A percentile compares a stretch with the other conserved stretches of the same genome.
Evolutionary conservation across 2,113 vertebrate species (phyloP).

Genomic region (Eupsittula cactorum): DNA sequence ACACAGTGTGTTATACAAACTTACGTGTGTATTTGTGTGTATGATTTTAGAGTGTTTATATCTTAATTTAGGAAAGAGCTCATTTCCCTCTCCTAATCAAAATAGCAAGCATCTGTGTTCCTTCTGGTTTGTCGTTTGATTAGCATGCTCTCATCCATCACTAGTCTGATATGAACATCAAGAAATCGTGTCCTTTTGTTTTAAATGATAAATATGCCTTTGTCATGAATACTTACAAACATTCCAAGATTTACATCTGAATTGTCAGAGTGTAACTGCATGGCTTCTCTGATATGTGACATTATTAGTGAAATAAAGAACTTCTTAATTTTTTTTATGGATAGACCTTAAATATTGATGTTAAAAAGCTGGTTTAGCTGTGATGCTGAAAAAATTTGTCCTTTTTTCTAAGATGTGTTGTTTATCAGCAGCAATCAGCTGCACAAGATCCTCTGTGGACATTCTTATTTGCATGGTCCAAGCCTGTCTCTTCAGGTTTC

Average conservation of each 20-base stretch:
- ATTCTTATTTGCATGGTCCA: constrained; percentile 55
- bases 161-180: constrained; percentile 62
- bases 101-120: constrained; percentile 70
- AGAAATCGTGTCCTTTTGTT: constrained; percentile 74
- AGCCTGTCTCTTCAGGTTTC: constrained; percentile 72
- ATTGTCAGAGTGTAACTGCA: constrained; percentile 73
- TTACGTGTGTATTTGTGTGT: neutral
- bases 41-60: neutral
- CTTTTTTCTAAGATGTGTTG: constrained; percentile 68
- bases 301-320: constrained; percentile 76
- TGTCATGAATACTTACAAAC: constrained; percentile 65
- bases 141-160: constrained; percentile 71
- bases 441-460: constrained; percentile 48
- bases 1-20: neutral
- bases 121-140: constrained; percentile 67
- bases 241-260: constrained; percentile 74
- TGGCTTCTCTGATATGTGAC: constrained; percentile 57
- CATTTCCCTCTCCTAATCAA: constrained; percentile 57
- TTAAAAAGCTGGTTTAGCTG: constrained; percentile 38
- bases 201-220: constrained; percentile 76
- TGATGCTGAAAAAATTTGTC: constrained; percentile 50
- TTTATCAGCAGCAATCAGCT: constrained; percentile 67
- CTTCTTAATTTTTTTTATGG: constrained; percentile 65
- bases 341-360: constrained; percentile 54
- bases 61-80: neutral